Evolutionary conservation across 2,888 invertebrate genomes (phyloP).

Genomic region (Pelosia muscerda): DNA sequence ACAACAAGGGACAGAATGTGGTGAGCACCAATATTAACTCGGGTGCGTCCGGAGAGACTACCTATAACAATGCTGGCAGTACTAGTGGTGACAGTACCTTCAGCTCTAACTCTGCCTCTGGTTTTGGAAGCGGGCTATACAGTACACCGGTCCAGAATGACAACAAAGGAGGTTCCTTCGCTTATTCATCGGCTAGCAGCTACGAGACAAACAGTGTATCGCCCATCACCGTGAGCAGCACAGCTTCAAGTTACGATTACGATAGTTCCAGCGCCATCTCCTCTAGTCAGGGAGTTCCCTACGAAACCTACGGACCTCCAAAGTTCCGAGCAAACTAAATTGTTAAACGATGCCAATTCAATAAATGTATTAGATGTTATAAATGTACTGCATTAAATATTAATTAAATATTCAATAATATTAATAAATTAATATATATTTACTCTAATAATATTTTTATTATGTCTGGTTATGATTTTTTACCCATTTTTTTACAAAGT

Average conservation of each 20-base stretch:
- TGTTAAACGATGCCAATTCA: conserved; percentile 29
- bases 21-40: conserved; percentile 34
- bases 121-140: conserved; percentile 7
- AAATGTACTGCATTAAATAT: no score
- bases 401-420: no score
- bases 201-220: conserved; percentile 30
- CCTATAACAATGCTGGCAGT: conserved; percentile 6
- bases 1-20: conserved; percentile 59
- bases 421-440: no score
- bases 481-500: no score
- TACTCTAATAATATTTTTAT: no score
- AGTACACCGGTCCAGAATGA: conserved; percentile 4
- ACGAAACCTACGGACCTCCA: conserved; percentile 78
- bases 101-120: not conserved
- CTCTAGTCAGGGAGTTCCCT: conserved; percentile 79
- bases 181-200: conserved; percentile 19
- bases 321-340: conserved; percentile 66
- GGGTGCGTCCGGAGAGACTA: conserved; percentile 13
- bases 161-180: conserved; percentile 4
- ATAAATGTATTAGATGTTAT: conserved; percentile 31
- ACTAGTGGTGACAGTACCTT: not conserved
- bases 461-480: no score
- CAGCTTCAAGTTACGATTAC: conserved; percentile 50
- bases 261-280: conserved; percentile 62
- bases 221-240: conserved; percentile 44